Evolutionary conservation across 2,113 vertebrate genomes (phyloP).

Genomic region (Ictalurus furcatus): DNA sequence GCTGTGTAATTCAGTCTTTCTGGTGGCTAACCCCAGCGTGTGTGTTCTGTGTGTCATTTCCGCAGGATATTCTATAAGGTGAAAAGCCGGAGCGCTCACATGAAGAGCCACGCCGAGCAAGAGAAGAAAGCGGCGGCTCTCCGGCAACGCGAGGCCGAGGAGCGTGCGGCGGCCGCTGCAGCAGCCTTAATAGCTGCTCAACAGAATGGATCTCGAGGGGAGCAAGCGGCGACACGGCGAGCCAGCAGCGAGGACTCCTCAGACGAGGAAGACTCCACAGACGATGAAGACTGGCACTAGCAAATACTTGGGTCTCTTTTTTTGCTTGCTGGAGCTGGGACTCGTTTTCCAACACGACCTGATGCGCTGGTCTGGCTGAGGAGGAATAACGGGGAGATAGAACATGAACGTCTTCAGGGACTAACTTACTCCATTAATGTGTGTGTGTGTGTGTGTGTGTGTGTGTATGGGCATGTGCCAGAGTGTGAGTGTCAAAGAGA

Average conservation of each 20-base stretch:
- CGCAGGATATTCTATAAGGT: constrained; percentile 93
- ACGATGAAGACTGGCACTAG: constrained; percentile 74
- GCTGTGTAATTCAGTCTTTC: not conserved
- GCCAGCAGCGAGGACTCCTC: constrained; percentile 76
- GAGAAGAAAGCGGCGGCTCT: constrained; percentile 93
- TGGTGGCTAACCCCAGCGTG: not conserved
- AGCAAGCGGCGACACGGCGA: constrained; percentile 56
- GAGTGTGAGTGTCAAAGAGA: constrained; percentile 58
- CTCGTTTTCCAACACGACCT: constrained; percentile 18
- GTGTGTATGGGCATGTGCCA: not conserved
- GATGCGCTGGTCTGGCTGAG: not conserved
- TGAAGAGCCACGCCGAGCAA: constrained; percentile 98
- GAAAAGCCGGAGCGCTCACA: constrained; percentile 98
- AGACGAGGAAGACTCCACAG: constrained; percentile 73
- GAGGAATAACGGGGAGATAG: not conserved
- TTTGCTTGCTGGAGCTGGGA: not conserved
- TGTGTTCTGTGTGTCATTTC: not conserved
- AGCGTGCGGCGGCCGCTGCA: constrained; percentile 57
- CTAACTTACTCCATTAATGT: constrained; percentile 35
- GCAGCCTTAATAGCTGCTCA: constrained; percentile 66
- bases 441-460: constrained; percentile 28
- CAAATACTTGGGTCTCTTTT: not conserved
- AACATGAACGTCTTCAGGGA: constrained; percentile 61
- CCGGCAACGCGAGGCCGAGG: constrained; percentile 82
- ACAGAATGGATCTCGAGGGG: constrained; percentile 69